Evolutionary conservation across 2,888 invertebrate genomes (phyloP).

Genomic region (Eretmocerus hayati): DNA sequence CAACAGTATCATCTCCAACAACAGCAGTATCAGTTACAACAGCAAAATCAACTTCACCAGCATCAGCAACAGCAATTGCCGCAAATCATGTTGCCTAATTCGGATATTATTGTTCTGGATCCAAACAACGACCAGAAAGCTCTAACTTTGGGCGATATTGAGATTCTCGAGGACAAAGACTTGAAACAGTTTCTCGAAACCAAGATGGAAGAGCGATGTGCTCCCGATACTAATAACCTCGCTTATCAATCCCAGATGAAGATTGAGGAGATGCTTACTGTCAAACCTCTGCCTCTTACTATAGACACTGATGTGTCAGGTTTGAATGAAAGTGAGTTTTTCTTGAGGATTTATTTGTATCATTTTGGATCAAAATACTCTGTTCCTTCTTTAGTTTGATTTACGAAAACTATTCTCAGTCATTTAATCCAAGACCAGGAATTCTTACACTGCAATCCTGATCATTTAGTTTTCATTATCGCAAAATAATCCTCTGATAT

Average conservation of each 20-base stretch:
- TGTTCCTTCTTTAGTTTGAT: not conserved
- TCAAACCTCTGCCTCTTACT: constrained; percentile 25
- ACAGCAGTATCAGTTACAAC: too few species aligned
- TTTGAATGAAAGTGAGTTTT: not conserved
- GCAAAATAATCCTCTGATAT: too few species aligned
- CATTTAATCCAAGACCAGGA: too few species aligned
- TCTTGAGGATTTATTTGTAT: not conserved
- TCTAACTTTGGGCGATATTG: constrained; percentile 31
- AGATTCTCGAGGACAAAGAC: constrained; percentile 40
- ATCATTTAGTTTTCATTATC: too few species aligned
- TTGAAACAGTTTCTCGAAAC: constrained; percentile 34
- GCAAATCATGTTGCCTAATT: constrained; percentile 23
- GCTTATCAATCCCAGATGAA: constrained; percentile 37
- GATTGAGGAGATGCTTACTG: constrained; percentile 38
- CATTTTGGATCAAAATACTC: constrained; percentile 1
- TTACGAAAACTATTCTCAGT: too few species aligned
- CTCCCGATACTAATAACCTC: constrained; percentile 32
- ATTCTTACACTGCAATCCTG: too few species aligned
- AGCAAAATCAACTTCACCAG: not conserved
- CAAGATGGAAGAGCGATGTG: constrained; percentile 37
- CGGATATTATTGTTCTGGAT: constrained; percentile 37
- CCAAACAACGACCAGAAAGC: constrained; percentile 28
- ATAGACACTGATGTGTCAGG: not conserved
- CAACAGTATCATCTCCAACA: too few species aligned
- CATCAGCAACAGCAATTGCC: not conserved